A percentile compares a stretch with the other conserved stretches of the same genome.
Conservation (phyloP, 1,140 invertebrate species). For the Condylostylus longicornis region DNA sequence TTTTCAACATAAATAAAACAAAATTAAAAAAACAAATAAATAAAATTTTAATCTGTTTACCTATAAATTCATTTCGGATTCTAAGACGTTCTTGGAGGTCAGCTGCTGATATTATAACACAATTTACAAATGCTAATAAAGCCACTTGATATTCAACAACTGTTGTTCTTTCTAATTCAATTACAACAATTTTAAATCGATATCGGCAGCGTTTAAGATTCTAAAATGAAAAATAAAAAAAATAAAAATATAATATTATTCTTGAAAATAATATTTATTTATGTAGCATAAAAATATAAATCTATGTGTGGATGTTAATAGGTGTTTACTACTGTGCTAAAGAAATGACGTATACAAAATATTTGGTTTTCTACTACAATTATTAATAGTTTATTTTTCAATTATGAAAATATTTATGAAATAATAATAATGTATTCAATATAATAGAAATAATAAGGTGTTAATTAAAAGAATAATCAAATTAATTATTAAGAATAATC, state of each 20-base stretch:
- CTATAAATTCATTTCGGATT: slow-evolving; percentile 87
- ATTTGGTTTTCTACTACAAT: no score
- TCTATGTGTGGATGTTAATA: no score
- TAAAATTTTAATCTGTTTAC: slow-evolving; percentile 39
- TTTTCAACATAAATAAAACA: no score
- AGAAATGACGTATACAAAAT: no score
- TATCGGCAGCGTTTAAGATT: slow-evolving; percentile 69
- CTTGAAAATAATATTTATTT: background rate
- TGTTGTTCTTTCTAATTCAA: slow-evolving; percentile 66
- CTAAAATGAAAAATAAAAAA: slow-evolving; percentile 35
- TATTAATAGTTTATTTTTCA: no score
- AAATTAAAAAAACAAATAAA: background rate
- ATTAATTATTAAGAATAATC: no score
- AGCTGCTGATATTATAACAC: slow-evolving; percentile 82
- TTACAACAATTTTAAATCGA: slow-evolving; percentile 70
- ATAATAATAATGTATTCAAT: no score
- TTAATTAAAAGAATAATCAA: no score
- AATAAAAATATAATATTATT: slow-evolving; percentile 4
- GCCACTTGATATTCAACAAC: slow-evolving; percentile 78
- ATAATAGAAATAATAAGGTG: no score
- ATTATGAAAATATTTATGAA: no score
- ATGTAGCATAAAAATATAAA: background rate
- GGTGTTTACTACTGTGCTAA: no score
- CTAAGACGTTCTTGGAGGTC: slow-evolving; percentile 69
- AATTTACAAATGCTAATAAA: slow-evolving; percentile 86